Evolutionary conservation across 2,888 invertebrate genomes (phyloP).

Genomic region (Machimus atricapillus): DNA sequence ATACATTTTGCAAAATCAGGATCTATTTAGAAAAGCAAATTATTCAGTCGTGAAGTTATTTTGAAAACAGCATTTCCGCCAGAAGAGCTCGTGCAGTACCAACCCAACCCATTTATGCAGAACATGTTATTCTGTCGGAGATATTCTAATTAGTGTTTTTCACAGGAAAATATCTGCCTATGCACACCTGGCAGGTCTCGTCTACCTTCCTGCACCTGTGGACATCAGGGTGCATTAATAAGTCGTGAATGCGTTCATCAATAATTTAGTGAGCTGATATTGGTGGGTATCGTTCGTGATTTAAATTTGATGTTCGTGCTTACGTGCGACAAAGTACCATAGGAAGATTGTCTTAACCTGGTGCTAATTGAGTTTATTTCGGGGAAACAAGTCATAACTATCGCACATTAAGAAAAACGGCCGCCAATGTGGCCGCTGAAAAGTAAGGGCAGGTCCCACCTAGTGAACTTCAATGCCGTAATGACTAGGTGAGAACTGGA

Average conservation of each 20-base stretch:
- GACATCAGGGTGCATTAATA: not conserved
- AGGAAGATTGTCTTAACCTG: not conserved
- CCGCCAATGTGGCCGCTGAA: not conserved
- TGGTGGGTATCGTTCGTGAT: not conserved
- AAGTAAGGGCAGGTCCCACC: not conserved
- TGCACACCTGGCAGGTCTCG: not conserved
- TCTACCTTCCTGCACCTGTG: not conserved
- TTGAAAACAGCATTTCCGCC: not conserved
- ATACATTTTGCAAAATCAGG: not conserved
- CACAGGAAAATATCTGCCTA: not conserved
- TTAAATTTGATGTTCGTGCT: not conserved
- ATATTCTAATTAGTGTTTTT: conserved; percentile 14
- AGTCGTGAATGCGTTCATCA: not conserved
- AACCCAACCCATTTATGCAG: not conserved
- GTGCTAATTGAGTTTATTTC: not conserved
- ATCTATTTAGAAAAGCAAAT: not conserved
- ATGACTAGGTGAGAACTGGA: not conserved
- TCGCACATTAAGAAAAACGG: not conserved
- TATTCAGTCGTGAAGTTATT: conserved; percentile 9
- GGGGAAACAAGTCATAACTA: not conserved
- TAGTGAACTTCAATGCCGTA: not conserved
- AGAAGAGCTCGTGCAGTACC: not conserved
- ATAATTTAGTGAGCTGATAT: not conserved
- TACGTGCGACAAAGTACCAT: not conserved
- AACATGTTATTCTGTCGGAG: not conserved